Evolutionary conservation across 2,113 vertebrate genomes (phyloP), one percentile per base, ranked within the genome.

Genomic region (Leptodactylus fuscus): DNA sequence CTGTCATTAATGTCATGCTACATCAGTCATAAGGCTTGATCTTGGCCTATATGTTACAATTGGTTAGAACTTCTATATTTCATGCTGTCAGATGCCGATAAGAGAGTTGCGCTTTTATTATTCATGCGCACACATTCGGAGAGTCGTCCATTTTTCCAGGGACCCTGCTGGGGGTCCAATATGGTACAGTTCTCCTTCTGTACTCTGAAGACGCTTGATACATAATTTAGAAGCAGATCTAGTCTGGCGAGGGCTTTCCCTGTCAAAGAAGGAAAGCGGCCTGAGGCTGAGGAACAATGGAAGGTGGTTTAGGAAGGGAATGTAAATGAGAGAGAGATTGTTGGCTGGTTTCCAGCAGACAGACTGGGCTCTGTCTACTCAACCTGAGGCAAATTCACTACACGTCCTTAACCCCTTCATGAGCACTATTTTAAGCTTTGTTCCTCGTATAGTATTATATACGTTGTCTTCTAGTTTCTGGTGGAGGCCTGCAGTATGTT

Each of bases 271-370:
- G 44, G 34, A 79, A 85, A 85, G 76, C 83, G 32, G 65, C 84
- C 84, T 60, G 36, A 58, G 84, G 84, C 84, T 29, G 18, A 46
- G 49, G 77, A 86, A 86, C 84, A 86, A 86, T 86, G 38, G 77
- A 81, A 86, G 84, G 84, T 86, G 67, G 60, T 81, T 71, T 86
- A 71, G 76, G 84, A 81, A 81, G 65, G 76, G 76, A 86, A 73
- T 86, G 76, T 81, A 81, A 86, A 85, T 80, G 41, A 80, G 83
- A 77, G 36, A 71, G 38, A 81, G 49, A 44, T 71, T 73, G 48
- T 48, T 86, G 84, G 84, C 84, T 7, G 32, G 7, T 24, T 71
- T 86, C 84, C 84, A 86, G 67, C 84, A 86, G 76, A 81, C 84
- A 81, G 84, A 67, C 58, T 67, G 38, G 75, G 83, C 36, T 81